Base-by-base conservation (phyloP, 2,888 invertebrate genomes). In the Sepiola atlantica region DNA sequence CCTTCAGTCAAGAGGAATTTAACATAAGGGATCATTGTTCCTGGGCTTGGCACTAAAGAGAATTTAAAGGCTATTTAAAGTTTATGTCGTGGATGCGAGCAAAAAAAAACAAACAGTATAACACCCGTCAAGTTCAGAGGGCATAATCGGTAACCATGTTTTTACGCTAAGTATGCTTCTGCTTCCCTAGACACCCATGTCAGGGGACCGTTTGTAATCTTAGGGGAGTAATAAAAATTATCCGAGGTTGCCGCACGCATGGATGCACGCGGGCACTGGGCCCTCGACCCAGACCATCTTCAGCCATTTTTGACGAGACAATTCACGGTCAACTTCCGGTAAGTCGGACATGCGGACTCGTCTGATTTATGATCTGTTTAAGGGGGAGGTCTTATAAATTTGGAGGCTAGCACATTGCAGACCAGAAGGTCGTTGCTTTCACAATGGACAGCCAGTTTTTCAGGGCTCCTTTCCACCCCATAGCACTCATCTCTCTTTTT, bases 201-300 rank as follows among this genome's bases (percentile, higher is more conserved):
- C 16, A 32, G 32, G 77, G 77, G 77, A 77, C n/a, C n/a, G 77
- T 77, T n/a, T n/a, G 77, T 77, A 77, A 77, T 77, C 77, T 77
- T n/a, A 77, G 77, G 77, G 77, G 77, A n/a, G n/a, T n/a, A 77
- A 77, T 77, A 77, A 77, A 45, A 77, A 77, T 77, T n/a, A 77
- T 77, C n/a, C 16, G n/a, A 32, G 77, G n/a, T 77, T 77, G 77
- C 10, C 77, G n/a, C 77, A 77, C 77, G 77, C n/a, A n/a, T 77
- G 77, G 32, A n/a, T 77, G 77, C 77, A 18, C 77, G n/a, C 77
- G n/a, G 45, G n/a, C 16, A 77, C 18, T 77, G 16, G n/a, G n/a
- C 77, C n/a, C 16, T 32, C 77, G 32, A 16, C 77, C 77, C 77
- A n/a, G n/a, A 77, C n/a, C 16, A 77, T n/a, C 77, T 77, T 77